phyloP scores from a whole-genome alignment of 64 coral and sea anemone species.

The Actinia equina region DNA sequence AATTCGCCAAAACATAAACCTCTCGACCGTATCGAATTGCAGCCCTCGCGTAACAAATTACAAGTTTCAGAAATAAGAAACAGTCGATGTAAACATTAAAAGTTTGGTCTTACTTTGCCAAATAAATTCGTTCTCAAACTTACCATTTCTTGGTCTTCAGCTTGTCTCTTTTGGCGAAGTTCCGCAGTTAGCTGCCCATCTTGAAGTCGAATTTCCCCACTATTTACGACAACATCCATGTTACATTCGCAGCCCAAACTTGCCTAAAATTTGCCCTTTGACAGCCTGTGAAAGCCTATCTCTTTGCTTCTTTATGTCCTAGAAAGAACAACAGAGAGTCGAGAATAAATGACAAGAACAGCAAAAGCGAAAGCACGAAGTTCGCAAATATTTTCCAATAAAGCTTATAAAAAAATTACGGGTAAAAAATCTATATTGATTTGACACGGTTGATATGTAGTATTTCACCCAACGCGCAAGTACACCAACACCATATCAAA shows the following conservation, averaged over 20 bases:
- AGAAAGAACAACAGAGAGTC: constrained; percentile 10
- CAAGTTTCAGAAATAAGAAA: constrained; percentile 26
- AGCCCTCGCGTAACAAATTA: constrained; percentile 7
- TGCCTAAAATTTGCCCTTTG: constrained; percentile 56
- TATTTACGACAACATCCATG: constrained; percentile 34
- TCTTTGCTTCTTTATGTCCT: not conserved
- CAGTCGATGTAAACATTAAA: constrained; percentile 1
- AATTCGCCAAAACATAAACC: constrained; percentile 11
- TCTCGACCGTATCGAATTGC: constrained; percentile 40
- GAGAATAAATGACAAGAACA: constrained; percentile 8
- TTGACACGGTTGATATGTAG: constrained; percentile 17
- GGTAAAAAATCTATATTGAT: constrained; percentile 29
- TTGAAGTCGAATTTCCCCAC: constrained; percentile 52
- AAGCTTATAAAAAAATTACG: constrained; percentile 28
- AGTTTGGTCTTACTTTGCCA: not conserved
- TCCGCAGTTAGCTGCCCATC: constrained; percentile 40
- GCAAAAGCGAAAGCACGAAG: constrained; percentile 21
- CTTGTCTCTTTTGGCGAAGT: constrained; percentile 36
- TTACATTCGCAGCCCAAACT: constrained; percentile 20
- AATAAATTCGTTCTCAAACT: not conserved
- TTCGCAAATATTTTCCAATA: constrained; percentile 22
- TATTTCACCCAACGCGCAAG: constrained; percentile 10
- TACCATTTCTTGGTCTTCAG: constrained; percentile 32
- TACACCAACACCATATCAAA: not conserved
- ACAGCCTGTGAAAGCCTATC: constrained; percentile 8